phyloP scores from a whole-genome alignment of 2,797 vertebrate genomes.

The Bovichtus variegatus region DNA sequence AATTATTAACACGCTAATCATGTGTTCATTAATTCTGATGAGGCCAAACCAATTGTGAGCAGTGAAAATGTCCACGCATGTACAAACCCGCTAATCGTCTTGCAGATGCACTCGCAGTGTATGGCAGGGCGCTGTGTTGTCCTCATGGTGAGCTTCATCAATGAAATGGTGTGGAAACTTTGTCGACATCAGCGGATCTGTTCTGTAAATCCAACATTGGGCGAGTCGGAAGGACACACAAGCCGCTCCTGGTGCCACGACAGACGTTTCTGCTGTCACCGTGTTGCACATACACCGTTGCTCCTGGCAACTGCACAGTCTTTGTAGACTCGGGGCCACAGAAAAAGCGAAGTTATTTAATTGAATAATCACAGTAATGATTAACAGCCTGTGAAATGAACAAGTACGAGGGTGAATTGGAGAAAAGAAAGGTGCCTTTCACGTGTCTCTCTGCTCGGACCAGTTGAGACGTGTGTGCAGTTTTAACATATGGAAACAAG shows the following conservation, averaged over 20 bases:
- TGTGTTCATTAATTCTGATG: slow-evolving; percentile 43
- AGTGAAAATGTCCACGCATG: slow-evolving; percentile 29
- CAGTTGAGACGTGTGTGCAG: slow-evolving; percentile 46
- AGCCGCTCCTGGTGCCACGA: slow-evolving; percentile 27
- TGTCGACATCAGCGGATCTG: slow-evolving; percentile 87
- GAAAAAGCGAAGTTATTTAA: slow-evolving; percentile 64
- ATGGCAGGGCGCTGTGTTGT: slow-evolving; percentile 77
- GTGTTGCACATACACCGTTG: slow-evolving; percentile 45
- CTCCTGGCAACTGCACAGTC: slow-evolving; percentile 54
- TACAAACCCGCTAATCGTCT: slow-evolving; percentile 62
- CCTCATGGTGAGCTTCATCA: slow-evolving; percentile 86
- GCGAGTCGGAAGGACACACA: slow-evolving; percentile 79
- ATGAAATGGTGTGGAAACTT: slow-evolving; percentile 86
- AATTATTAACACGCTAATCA: slow-evolving; percentile 37
- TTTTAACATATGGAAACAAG: slow-evolving; percentile 31
- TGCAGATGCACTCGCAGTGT: slow-evolving; percentile 89
- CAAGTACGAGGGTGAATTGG: slow-evolving; percentile 60
- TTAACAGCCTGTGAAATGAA: slow-evolving; percentile 82
- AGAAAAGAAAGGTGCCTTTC: slow-evolving; percentile 72
- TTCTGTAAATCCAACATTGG: slow-evolving; percentile 84
- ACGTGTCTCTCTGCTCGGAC: slow-evolving; percentile 48
- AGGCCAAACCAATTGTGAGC: slow-evolving; percentile 27
- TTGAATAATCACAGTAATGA: slow-evolving; percentile 77
- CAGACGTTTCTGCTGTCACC: slow-evolving; percentile 50
- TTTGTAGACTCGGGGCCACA: slow-evolving; percentile 35